phyloP scores from a whole-genome alignment of 2,888 invertebrate species.

The Drosophila barbarae region DNA sequence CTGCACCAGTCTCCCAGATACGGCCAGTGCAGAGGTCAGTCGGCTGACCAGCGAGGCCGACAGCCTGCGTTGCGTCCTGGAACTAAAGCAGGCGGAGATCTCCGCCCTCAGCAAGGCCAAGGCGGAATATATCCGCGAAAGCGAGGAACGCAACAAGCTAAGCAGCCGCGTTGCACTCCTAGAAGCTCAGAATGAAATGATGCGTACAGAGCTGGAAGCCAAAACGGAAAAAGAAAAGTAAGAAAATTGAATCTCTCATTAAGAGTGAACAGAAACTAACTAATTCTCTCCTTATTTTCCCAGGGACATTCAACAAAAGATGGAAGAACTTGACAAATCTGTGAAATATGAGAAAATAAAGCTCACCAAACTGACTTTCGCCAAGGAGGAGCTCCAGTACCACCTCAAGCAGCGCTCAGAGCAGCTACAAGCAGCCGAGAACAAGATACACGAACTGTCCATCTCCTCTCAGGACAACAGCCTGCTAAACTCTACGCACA shows the following conservation, averaged over 20 bases:
- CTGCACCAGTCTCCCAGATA: constrained; percentile 39
- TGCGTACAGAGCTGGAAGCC: constrained; percentile 84
- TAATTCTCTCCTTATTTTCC: constrained; percentile 50
- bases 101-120: constrained; percentile 87
- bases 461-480: constrained; percentile 53
- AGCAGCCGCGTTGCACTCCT: constrained; percentile 88
- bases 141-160: constrained; percentile 86
- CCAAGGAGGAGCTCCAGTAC: constrained; percentile 94
- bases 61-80: constrained; percentile 92
- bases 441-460: constrained; percentile 72
- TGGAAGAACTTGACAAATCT: constrained; percentile 86
- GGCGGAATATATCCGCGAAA: constrained; percentile 85
- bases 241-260: constrained; percentile 58
- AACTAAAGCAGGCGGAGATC: constrained; percentile 92
- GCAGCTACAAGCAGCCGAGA: constrained; percentile 80
- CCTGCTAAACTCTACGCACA: constrained; percentile 30
- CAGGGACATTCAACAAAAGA: constrained; percentile 85
- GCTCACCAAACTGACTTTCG: constrained; percentile 87
- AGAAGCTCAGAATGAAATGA: constrained; percentile 91
- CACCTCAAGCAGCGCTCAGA: constrained; percentile 90
- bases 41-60: constrained; percentile 87
- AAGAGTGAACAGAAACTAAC: constrained; percentile 8
- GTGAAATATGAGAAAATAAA: constrained; percentile 89
- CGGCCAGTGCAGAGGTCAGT: constrained; percentile 62
- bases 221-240: constrained; percentile 83